Conservation (phyloP, 92 coral and sea anemone species). For the Meandrina meandrites region DNA sequence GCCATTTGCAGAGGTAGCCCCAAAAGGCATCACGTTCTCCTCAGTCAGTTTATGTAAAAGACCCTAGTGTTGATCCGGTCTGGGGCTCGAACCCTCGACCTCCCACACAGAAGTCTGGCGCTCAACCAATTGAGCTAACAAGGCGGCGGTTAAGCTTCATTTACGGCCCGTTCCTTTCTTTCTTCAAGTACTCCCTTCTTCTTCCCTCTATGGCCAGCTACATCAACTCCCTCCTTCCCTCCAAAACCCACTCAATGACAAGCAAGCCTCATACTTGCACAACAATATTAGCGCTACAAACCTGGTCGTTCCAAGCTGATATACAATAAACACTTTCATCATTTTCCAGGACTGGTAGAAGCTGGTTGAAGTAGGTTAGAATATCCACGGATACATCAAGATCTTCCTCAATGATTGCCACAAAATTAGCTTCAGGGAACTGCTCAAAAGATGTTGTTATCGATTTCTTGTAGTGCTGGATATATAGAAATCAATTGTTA, state of each 20-base stretch:
- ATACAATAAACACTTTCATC: slow-evolving; percentile 59
- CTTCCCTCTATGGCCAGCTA: not conserved
- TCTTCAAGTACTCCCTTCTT: too few relatives aligned
- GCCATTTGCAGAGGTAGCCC: too few relatives aligned
- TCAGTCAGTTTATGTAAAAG: too few relatives aligned
- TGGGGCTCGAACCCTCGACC: too few relatives aligned
- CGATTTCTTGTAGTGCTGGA: slow-evolving; percentile 61
- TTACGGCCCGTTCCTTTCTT: too few relatives aligned
- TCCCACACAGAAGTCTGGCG: too few relatives aligned
- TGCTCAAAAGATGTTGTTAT: slow-evolving; percentile 48
- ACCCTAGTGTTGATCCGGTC: too few relatives aligned
- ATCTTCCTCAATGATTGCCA: slow-evolving; percentile 62
- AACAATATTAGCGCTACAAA: not conserved
- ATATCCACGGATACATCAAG: slow-evolving; percentile 58
- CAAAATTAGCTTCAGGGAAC: slow-evolving; percentile 46
- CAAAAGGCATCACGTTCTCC: too few relatives aligned
- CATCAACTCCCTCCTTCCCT: not conserved
- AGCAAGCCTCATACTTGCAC: not conserved
- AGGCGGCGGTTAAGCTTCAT: too few relatives aligned
- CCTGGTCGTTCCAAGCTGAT: slow-evolving; percentile 75
- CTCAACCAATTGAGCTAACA: too few relatives aligned
- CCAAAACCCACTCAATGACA: not conserved
- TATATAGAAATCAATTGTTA: not conserved
- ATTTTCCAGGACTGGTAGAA: slow-evolving; percentile 54
- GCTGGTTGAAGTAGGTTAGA: slow-evolving; percentile 58